Evolutionary conservation across 2,888 invertebrate species (phyloP).

Genomic region (Apeira syringaria): DNA sequence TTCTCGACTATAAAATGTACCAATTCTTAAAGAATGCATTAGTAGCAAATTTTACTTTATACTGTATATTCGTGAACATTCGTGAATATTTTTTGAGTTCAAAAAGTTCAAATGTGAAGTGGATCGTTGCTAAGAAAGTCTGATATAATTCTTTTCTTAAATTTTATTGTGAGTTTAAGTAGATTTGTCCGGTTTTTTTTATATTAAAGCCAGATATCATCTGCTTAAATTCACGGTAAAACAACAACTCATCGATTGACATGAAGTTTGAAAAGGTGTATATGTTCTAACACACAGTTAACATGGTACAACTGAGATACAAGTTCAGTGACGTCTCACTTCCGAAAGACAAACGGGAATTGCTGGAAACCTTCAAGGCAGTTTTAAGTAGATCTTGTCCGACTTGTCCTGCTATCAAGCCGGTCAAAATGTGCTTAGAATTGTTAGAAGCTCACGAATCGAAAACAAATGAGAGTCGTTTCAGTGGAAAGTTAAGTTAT

Average conservation of each 20-base stretch:
- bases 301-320: no score
- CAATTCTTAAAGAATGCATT: neutral
- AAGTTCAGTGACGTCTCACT: no score
- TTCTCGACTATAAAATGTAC: neutral
- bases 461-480: neutral
- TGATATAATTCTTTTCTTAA: no score
- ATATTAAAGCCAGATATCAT: constrained; percentile 19
- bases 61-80: neutral
- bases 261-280: no score
- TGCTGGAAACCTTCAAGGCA: constrained; percentile 4
- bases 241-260: no score
- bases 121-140: no score
- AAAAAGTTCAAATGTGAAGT: no score
- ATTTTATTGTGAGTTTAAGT: constrained; percentile 37
- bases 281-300: no score
- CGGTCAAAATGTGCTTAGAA: constrained; percentile 35
- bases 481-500: neutral
- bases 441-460: neutral
- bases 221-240: constrained; percentile 27
- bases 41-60: neutral
- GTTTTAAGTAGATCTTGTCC: constrained; percentile 41
- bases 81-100: no score
- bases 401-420: constrained; percentile 36
- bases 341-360: no score
- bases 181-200: constrained; percentile 38